These are phyloP conservation scores for Ophion costatus DNA, from an alignment of 2,888 invertebrate species.

Conservation along the genomic window DNA sequence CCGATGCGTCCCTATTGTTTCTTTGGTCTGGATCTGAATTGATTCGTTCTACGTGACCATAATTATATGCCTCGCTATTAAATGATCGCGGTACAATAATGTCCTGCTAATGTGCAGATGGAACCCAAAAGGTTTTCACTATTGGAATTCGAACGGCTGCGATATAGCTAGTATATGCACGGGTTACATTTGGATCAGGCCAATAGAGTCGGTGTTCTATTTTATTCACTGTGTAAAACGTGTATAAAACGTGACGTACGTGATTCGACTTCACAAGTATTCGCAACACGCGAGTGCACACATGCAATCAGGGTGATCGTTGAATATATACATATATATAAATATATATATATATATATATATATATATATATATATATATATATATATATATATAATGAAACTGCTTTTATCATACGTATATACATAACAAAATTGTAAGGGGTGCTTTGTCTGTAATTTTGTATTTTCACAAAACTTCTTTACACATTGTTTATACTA, in stretches of 20 bases:
- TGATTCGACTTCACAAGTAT: neutral
- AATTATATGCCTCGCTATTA: neutral
- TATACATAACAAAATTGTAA: no score
- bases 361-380: no score
- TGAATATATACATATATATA: neutral
- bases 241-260: no score
- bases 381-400: no score
- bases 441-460: no score
- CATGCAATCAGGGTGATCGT: neutral
- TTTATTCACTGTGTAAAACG: neutral
- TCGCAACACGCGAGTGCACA: neutral
- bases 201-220: neutral
- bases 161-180: neutral
- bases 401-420: no score
- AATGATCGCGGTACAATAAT: neutral
- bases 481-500: no score
- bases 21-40: neutral
- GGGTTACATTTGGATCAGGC: neutral
- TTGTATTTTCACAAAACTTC: no score
- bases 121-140: neutral
- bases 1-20: neutral
- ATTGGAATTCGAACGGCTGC: neutral
- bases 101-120: neutral
- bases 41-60: neutral
- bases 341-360: no score